Conservation (phyloP, 2,888 invertebrate species). For the Scaptodrosophila latifasciaeformis region DNA sequence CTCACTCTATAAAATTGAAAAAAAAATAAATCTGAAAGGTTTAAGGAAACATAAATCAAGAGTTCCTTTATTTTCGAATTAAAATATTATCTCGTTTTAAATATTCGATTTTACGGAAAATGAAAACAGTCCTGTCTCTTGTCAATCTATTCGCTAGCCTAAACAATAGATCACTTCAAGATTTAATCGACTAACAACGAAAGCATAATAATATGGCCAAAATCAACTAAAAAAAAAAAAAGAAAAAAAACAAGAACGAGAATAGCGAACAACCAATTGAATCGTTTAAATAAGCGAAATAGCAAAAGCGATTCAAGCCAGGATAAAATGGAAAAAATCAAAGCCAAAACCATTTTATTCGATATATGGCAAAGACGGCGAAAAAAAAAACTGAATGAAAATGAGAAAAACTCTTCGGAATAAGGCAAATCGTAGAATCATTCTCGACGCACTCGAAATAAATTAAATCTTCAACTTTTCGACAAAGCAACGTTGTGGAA, state of each 20-base stretch:
- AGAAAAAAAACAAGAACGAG: not conserved
- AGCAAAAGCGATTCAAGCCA: conserved; percentile 47
- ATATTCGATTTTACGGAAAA: no score
- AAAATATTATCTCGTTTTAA: no score
- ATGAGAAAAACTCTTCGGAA: conserved; percentile 19
- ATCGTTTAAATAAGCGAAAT: conserved; percentile 56
- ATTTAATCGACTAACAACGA: conserved; percentile 38
- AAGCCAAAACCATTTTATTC: conserved; percentile 34
- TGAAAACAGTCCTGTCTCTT: no score
- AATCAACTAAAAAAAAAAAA: conserved; percentile 22
- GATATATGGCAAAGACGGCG: not conserved
- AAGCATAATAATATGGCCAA: conserved; percentile 16
- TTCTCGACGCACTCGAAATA: conserved; percentile 52
- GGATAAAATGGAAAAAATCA: no score
- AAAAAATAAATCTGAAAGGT: no score
- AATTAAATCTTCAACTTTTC: conserved; percentile 61
- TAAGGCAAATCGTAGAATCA: conserved; percentile 7
- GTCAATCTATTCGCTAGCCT: no score
- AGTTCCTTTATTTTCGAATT: not conserved
- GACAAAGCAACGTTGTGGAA: conserved; percentile 30
- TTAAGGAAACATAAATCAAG: not conserved
- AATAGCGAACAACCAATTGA: conserved; percentile 47
- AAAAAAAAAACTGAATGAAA: conserved; percentile 9
- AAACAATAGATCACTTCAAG: conserved; percentile 53
- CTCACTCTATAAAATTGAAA: no score